phyloP scores from a whole-genome alignment of 2,888 invertebrate genomes.

The Andrena fulva region DNA sequence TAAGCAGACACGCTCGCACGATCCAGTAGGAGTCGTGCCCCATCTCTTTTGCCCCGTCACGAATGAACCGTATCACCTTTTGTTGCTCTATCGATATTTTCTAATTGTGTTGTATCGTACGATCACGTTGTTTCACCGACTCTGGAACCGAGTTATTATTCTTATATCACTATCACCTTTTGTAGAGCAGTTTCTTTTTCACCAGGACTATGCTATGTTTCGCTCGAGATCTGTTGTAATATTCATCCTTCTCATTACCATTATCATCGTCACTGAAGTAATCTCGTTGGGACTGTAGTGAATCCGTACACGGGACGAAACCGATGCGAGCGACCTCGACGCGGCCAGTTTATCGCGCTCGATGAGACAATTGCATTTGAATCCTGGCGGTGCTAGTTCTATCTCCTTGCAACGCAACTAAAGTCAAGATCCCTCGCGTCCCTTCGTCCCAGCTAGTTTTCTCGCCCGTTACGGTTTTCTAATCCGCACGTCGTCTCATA shows the following conservation, averaged over 20 bases:
- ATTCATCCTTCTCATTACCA: constrained; percentile 48
- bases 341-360: neutral
- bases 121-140: constrained; percentile 59
- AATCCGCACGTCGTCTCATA: constrained; percentile 50
- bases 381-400: no score
- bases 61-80: constrained; percentile 56
- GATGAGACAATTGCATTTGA: neutral
- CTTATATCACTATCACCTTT: constrained; percentile 51
- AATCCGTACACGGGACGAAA: constrained; percentile 45
- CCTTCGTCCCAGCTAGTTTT: constrained; percentile 40
- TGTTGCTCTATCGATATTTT: constrained; percentile 52
- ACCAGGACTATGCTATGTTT: constrained; percentile 68
- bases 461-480: constrained; percentile 54
- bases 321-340: constrained; percentile 48
- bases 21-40: constrained; percentile 40
- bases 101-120: constrained; percentile 66
- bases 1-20: constrained; percentile 36
- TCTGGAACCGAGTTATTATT: constrained; percentile 50
- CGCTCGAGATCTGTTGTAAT: constrained; percentile 70
- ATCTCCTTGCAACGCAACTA: neutral
- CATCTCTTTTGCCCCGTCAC: constrained; percentile 43
- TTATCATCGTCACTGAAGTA: constrained; percentile 50
- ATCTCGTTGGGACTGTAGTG: constrained; percentile 55
- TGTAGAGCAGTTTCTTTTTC: constrained; percentile 61
- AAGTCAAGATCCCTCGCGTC: constrained; percentile 46